Percentiles rank a stretch among this genome's conserved stretches.
phyloP scores from a whole-genome alignment of 2,888 invertebrate genomes.

The Poecilus cupreus region DNA sequence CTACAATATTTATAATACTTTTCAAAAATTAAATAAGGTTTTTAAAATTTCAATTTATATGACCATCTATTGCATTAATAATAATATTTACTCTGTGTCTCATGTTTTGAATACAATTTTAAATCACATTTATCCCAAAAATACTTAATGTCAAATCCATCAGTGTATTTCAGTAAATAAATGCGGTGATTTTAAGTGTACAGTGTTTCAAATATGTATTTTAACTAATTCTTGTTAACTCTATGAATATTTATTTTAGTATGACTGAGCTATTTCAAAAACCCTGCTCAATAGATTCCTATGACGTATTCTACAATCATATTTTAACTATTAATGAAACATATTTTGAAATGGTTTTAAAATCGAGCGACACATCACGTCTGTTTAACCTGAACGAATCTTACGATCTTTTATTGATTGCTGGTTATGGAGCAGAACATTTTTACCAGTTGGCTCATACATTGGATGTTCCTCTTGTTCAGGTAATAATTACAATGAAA shows the following conservation, averaged over 20 bases:
- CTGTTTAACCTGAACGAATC: slow-evolving; percentile 27
- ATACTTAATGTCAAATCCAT: too few relatives aligned
- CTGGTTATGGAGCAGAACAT: slow-evolving; percentile 41
- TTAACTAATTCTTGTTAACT: neutral
- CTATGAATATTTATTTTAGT: neutral
- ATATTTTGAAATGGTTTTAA: slow-evolving; percentile 32
- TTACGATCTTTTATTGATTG: slow-evolving; percentile 44
- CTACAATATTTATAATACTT: too few relatives aligned
- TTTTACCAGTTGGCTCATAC: slow-evolving; percentile 42
- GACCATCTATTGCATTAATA: too few relatives aligned
- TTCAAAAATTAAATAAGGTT: too few relatives aligned
- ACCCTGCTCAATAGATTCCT: slow-evolving; percentile 37
- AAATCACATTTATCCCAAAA: too few relatives aligned
- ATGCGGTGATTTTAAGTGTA: too few relatives aligned
- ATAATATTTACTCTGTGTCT: too few relatives aligned
- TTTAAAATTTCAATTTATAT: too few relatives aligned
- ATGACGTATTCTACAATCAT: slow-evolving; percentile 30
- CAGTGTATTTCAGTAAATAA: too few relatives aligned
- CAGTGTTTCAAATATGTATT: too few relatives aligned
- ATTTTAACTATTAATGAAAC: slow-evolving; percentile 25
- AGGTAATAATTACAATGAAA: slow-evolving; percentile 37
- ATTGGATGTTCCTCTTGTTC: slow-evolving; percentile 46
- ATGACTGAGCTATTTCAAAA: slow-evolving; percentile 22
- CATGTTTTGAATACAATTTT: too few relatives aligned
- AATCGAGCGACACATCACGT: neutral